A percentile compares a stretch with the other conserved stretches of the same genome.
Conservation (phyloP, 2,888 invertebrate species). For the Crepidodera aurea region DNA sequence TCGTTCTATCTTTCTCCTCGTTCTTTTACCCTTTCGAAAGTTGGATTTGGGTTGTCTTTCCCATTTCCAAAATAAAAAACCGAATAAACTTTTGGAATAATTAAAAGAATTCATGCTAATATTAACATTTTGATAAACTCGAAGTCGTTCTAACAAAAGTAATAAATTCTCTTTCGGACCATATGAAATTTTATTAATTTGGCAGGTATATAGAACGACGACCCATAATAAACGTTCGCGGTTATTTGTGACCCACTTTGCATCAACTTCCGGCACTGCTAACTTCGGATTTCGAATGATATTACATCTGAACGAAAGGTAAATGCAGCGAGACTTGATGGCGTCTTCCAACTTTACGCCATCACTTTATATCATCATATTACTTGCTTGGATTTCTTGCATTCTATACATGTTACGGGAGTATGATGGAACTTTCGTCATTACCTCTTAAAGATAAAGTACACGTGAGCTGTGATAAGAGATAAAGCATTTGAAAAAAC, state of each 20-base stretch:
- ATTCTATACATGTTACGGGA: neutral
- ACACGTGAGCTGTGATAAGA: no score
- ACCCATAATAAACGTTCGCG: conserved; percentile 1
- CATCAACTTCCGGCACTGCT: conserved; percentile 18
- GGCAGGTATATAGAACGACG: neutral
- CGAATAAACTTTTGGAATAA: no score
- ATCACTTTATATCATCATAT: neutral
- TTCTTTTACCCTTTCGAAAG: no score
- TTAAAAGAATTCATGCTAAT: neutral
- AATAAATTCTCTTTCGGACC: neutral
- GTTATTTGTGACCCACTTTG: conserved; percentile 15
- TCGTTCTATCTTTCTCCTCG: no score
- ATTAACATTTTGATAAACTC: neutral
- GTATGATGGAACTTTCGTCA: neutral
- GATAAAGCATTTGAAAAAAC: no score
- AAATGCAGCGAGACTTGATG: conserved; percentile 3
- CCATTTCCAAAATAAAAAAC: no score
- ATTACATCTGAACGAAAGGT: conserved; percentile 8
- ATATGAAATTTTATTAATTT: conserved; percentile 19
- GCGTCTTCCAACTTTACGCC: neutral
- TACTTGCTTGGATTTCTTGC: neutral
- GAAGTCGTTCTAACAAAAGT: neutral
- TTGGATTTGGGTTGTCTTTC: no score
- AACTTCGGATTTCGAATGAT: conserved; percentile 4
- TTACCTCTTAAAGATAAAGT: neutral